Percentiles rank a stretch among this genome's conserved stretches.
Conservation (phyloP, 2,888 invertebrate genomes). For the Tetranychus piercei region DNA sequence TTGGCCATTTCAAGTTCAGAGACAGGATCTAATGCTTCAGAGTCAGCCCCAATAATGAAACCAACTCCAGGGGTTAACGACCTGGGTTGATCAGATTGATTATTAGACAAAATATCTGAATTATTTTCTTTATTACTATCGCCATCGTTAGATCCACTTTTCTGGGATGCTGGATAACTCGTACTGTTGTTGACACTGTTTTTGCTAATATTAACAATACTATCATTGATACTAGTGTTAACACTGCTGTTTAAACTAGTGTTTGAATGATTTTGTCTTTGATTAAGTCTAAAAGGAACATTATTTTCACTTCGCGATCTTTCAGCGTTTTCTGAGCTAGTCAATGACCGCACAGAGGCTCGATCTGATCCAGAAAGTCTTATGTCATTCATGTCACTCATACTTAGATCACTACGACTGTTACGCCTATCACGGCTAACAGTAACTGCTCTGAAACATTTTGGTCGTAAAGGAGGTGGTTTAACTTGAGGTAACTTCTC, state of each 20-base stretch:
- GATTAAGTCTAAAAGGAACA: constrained; percentile 1
- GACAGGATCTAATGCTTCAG: constrained; percentile 45
- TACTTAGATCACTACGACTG: background rate
- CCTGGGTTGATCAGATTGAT: background rate
- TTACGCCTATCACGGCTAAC: background rate
- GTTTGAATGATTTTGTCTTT: background rate
- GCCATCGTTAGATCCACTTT: background rate
- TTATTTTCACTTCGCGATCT: background rate
- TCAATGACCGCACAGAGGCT: background rate
- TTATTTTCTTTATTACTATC: background rate
- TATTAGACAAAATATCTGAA: background rate
- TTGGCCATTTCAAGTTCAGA: constrained; percentile 75
- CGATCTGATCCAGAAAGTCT: background rate
- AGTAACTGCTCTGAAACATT: background rate
- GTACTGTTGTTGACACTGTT: background rate
- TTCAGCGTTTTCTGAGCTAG: background rate
- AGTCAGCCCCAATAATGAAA: constrained; percentile 47
- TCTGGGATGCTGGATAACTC: background rate
- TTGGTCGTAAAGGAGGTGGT: constrained; percentile 8
- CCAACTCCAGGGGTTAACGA: constrained; percentile 30
- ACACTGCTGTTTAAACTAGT: background rate
- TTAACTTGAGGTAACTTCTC: constrained; percentile 42
- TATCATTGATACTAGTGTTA: background rate
- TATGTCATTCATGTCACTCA: background rate
- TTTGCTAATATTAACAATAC: background rate